Evolutionary conservation across 2,113 vertebrate species (phyloP).

Genomic region (Crotalus helleri): DNA sequence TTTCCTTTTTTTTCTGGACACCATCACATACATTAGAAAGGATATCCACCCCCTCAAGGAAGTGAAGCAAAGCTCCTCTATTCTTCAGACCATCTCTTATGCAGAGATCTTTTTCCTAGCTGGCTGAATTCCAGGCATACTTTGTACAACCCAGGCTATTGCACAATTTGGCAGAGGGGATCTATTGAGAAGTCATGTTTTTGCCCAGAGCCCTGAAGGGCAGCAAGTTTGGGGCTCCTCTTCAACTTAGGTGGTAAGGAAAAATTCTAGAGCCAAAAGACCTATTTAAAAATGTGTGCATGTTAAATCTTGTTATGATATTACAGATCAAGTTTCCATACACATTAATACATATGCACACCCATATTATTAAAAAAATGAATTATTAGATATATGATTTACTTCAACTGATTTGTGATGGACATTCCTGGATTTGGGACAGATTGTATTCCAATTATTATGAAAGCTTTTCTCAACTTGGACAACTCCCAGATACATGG

Average conservation of each 20-base stretch:
- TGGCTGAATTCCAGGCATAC: constrained; percentile 20
- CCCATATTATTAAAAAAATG: not conserved
- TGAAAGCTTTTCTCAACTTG: not conserved
- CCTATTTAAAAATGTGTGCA: constrained; percentile 11
- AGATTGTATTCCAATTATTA: not conserved
- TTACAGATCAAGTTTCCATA: not conserved
- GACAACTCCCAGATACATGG: not conserved
- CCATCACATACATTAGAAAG: not conserved
- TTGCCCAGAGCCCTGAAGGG: constrained; percentile 19
- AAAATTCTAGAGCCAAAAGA: constrained; percentile 48
- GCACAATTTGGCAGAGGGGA: constrained; percentile 5
- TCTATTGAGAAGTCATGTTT: constrained; percentile 15
- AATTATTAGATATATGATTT: not conserved
- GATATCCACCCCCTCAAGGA: not conserved
- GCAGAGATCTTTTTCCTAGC: not conserved
- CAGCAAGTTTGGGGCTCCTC: not conserved
- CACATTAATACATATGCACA: not conserved
- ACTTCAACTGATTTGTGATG: constrained; percentile 5
- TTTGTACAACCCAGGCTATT: not conserved
- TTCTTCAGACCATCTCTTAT: not conserved
- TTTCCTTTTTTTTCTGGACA: not conserved
- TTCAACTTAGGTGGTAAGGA: constrained; percentile 38
- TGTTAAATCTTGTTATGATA: not conserved
- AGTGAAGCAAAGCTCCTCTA: not conserved
- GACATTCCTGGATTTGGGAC: not conserved